Percentiles rank a stretch among this genome's conserved stretches.
These are phyloP conservation scores for Anguilla anguilla DNA, from an alignment of 2,797 vertebrate species.

Conservation along the genomic window DNA sequence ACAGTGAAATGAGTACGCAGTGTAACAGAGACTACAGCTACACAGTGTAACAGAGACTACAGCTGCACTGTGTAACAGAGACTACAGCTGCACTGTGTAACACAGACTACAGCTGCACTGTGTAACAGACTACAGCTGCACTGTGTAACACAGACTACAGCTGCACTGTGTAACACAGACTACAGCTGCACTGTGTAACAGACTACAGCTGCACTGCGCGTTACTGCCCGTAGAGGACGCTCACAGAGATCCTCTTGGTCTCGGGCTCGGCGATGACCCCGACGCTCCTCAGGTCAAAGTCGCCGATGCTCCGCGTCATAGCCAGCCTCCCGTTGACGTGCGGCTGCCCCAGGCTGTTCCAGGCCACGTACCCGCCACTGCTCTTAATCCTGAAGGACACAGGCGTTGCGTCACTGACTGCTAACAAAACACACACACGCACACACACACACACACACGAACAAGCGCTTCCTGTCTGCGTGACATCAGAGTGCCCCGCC, in stretches of 20 bases:
- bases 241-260: conserved; percentile 84
- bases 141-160: too few relatives aligned
- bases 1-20: not conserved
- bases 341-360: conserved; percentile 95
- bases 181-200: too few relatives aligned
- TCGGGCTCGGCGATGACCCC: conserved; percentile 96
- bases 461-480: too few relatives aligned
- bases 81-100: too few relatives aligned
- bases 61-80: too few relatives aligned
- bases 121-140: too few relatives aligned
- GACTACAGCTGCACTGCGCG: not conserved
- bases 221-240: conserved; percentile 30
- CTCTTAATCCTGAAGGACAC: conserved; percentile 79
- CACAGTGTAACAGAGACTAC: too few relatives aligned
- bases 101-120: too few relatives aligned
- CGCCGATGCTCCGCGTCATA: conserved; percentile 97
- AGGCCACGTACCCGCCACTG: conserved; percentile 87
- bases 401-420: not conserved
- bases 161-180: too few relatives aligned
- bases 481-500: conserved; percentile 74
- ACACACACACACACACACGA: too few relatives aligned
- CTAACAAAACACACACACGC: not conserved
- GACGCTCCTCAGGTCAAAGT: conserved; percentile 88
- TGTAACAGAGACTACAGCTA: too few relatives aligned
- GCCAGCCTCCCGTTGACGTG: conserved; percentile 94